Evolutionary conservation across 2,888 invertebrate genomes (phyloP).

Genomic region (Campoplex capitator): DNA sequence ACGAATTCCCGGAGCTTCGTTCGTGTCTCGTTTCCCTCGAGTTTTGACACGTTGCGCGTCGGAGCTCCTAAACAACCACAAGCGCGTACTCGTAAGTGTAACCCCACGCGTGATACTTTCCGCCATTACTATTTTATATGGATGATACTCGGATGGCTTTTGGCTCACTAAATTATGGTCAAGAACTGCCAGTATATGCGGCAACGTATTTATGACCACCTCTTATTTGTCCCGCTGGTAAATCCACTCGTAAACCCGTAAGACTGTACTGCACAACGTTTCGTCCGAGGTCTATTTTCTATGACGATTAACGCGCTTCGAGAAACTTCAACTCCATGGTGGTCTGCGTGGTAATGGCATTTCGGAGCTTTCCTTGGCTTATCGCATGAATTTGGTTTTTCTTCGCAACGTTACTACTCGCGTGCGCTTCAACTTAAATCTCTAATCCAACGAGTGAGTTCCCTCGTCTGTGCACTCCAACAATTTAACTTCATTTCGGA

Average conservation of each 20-base stretch:
- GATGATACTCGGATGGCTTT: conserved; percentile 13
- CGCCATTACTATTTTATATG: not conserved
- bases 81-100: not conserved
- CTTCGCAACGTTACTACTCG: not conserved
- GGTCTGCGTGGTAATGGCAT: not conserved
- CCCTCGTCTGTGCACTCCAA: not conserved
- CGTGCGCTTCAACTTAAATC: not conserved
- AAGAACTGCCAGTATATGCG: conserved; percentile 8
- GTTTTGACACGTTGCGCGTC: conserved; percentile 34
- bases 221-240: not conserved
- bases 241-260: conserved; percentile 2
- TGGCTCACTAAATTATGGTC: conserved; percentile 8
- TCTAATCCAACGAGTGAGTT: not conserved
- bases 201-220: conserved; percentile 2
- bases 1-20: not conserved
- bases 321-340: not conserved
- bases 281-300: not conserved
- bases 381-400: not conserved
- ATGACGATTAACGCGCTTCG: not conserved
- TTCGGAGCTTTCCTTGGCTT: not conserved
- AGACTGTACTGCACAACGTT: not conserved
- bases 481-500: not conserved
- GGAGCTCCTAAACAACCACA: not conserved
- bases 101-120: conserved; percentile 26
- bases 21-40: not conserved